Evolutionary conservation across 1,140 invertebrate species (phyloP).

Genomic region (Wasmannia auropunctata): DNA sequence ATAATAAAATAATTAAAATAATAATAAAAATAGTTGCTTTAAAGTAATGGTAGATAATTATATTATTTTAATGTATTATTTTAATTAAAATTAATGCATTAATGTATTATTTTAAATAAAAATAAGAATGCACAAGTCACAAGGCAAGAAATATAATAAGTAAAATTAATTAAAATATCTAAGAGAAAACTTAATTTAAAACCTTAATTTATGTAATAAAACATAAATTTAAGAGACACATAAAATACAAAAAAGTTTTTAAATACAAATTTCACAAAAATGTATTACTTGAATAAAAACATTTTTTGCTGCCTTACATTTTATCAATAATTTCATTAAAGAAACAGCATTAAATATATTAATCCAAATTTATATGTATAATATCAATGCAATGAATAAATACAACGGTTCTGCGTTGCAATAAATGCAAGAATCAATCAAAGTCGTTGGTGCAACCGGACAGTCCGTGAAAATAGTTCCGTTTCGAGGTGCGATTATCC

Average conservation of each 20-base stretch:
- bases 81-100: no score
- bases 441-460: neutral
- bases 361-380: neutral
- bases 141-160: neutral
- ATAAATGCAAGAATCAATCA: neutral
- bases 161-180: neutral
- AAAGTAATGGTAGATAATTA: no score
- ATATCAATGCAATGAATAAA: neutral
- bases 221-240: no score
- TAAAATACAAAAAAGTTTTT: no score
- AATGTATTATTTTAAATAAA: no score
- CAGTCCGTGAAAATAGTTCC: neutral
- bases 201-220: no score
- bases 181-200: no score
- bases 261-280: no score
- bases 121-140: neutral
- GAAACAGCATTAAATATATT: neutral
- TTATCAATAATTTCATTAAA: neutral
- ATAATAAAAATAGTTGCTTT: no score
- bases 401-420: no score
- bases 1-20: no score
- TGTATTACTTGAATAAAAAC: neutral
- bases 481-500: neutral
- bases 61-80: neutral
- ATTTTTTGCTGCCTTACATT: no score